Base-by-base conservation (phyloP, 2,888 invertebrate species). In the Thera britannica region DNA sequence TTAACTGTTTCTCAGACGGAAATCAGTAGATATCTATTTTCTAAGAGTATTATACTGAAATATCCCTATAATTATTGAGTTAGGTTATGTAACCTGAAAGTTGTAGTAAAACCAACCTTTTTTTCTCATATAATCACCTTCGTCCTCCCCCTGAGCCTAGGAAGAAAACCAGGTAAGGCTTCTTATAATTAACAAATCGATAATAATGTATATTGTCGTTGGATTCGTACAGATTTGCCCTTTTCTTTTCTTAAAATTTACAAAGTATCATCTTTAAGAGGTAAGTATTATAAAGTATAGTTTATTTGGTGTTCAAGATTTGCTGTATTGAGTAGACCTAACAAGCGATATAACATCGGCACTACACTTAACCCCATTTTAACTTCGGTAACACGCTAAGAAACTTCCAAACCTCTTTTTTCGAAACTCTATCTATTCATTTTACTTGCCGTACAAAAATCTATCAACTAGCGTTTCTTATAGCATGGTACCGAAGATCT, bases 121-220 rank as follows among this genome's bases (percentile, higher is more conserved):
- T 49, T 12, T 12, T 49, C 8, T 11, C n/a, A n/a, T 55, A 48
- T 41, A 5, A n/a, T 62, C 59, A 65, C 79, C 75, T 76, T 76
- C 73, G 72, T 71, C 79, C 75, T 76, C 75, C 72, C 76, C 83
- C 85, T 84, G 90, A 90, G 90, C 90, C 90, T 56, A 75, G 82
- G 78, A 77, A 72, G 76, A 78, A 76, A 59, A 78, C 75, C 71
- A 77, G 81, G 76, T 75, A 77, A 82, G 78, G 79, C 88, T 86
- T 76, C 85, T 86, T 86, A 85, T 86, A 87, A 86, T 23, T 83
- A 86, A 81, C 61, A 41, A 35, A n/a, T 38, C 3, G 41, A 9
- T 2, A 52, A 52, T 9, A 52, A 23, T 7, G 8, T 51, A 51
- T 63, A 51, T 51, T 63, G 57, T 63, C 35, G 51, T 63, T 41